Evolutionary conservation across 2,888 invertebrate species (phyloP), one percentile per base, ranked within the genome.

Genomic region (Nudaria mundana): DNA sequence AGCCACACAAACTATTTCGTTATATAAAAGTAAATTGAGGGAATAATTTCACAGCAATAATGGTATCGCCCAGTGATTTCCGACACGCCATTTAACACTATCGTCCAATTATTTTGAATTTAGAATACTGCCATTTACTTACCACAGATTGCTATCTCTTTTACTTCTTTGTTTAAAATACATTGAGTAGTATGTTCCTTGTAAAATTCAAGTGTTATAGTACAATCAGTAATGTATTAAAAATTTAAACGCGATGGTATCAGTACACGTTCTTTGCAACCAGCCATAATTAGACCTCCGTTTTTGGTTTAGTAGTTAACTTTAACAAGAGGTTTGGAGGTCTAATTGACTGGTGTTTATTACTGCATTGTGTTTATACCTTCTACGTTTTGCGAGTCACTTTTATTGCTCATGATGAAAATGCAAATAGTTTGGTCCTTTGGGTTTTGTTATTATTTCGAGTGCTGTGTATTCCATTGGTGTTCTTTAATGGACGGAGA

Each of bases 221-320:
- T 55, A 38, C 63, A 66, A 69, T 65, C 59, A 60, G 63, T 49
- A 69, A 44, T 69, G 67, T 63, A 67, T 65, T 65, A 46, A 51
- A 56, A 59, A 55, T 37, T 51, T 40, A 39, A 47, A 48, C 38
- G 32, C 44, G 61, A 57, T 56, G 37, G 40, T 43, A 58, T 62
- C 63, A n/a, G n/a, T 53, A 37, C 4, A 39, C 44, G 40, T 51
- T 48, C 37, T 34, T 43, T 34, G 33, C 34, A 37, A 42, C 57
- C 56, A 56, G 49, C 31, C n/a, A 8, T 56, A 56, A 49, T 52
- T 44, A 44, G 60, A 59, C 45, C 52, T 43, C 40, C 16, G 35
- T 47, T 56, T 37, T 33, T 49, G 59, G 38, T 47, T 42, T 30
- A 34, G 29, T 39, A 18, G 26, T 32, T 47, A 37, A 29, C 24